Percentiles rank a stretch among this genome's conserved stretches.
Conservation (phyloP, 2,888 invertebrate genomes). For the Drosophila neotestacea region DNA sequence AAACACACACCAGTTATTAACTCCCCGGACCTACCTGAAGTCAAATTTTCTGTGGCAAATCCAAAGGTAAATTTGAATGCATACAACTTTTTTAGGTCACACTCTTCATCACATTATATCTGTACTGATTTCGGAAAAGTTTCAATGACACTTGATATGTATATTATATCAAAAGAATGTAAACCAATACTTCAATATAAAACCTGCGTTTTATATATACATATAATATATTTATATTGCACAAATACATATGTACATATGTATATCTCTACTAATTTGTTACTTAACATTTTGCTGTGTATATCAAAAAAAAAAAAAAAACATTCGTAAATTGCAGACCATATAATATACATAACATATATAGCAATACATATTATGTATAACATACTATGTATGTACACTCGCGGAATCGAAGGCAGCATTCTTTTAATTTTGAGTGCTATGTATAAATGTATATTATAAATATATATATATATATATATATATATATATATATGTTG, state of each 20-base stretch:
- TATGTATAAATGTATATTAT: slow-evolving; percentile 8
- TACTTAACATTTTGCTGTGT: no score
- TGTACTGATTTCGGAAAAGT: no score
- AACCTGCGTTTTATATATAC: background rate
- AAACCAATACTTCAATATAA: no score
- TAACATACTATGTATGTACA: background rate
- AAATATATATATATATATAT: slow-evolving; percentile 3
- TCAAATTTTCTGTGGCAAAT: slow-evolving; percentile 49
- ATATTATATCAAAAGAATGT: background rate
- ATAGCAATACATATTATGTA: background rate
- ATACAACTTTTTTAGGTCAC: background rate
- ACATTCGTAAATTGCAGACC: background rate
- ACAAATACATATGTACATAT: no score
- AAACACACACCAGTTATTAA: slow-evolving; percentile 55
- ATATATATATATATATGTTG: slow-evolving; percentile 2
- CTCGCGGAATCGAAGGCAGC: background rate
- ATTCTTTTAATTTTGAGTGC: slow-evolving; percentile 13
- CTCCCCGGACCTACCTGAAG: slow-evolving; percentile 56
- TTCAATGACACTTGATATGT: background rate
- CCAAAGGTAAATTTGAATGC: slow-evolving; percentile 65
- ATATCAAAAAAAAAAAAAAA: no score
- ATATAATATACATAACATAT: background rate
- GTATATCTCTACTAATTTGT: no score
- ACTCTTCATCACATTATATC: background rate
- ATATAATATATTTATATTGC: no score